Base-by-base conservation (phyloP, 2,888 invertebrate species). In the Scaptomyza flava region DNA sequence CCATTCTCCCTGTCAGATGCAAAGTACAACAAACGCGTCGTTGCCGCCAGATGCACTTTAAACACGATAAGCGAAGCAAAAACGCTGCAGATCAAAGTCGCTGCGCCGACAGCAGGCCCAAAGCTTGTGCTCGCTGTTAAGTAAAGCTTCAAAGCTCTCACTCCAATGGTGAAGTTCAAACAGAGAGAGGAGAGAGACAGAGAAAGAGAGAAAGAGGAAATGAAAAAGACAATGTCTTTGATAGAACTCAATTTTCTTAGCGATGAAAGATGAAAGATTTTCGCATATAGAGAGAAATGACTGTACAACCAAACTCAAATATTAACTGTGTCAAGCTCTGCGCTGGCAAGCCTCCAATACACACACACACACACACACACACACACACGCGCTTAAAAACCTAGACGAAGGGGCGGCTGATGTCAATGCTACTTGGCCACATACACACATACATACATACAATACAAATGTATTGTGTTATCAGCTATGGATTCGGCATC, bases 1-100 rank as follows among this genome's bases (percentile, higher is more conserved):
- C n/a, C 12, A n/a, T 14, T 41, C 59, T 43, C 9, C 42, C 14
- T 56, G 36, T 41, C 41, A 42, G 65, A 78, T 75, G 79, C 82
- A 82, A 82, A 87, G 87, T 82, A 71, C 81, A 79, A 79, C 17
- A 12, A 38, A 34, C 11, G 14, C 38, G 30, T 34, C 36, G 14
- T 52, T 48, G 41, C n/a, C 33, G 33, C 30, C 34, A 48, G 67
- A 58, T 74, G 73, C 77, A 62, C 61, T 73, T 72, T 58, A 52
- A 46, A 27, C 20, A 48, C 61, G 69, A 79, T 76, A 79, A 72
- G 50, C 41, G 36, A 20, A 14, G 33, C 34, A 17, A 42, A 38
- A 56, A 12, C 30, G 50, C 31, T 48, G 56, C 70, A 74, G 71
- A 77, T 79, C 72, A 77, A 79, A 77, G 77, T 67, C 60, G 60